Percentiles rank a stretch among this genome's conserved stretches.
These are phyloP conservation scores for Gymnoscopelus braueri DNA, from an alignment of 2,797 vertebrate genomes.

Conservation along the genomic window DNA sequence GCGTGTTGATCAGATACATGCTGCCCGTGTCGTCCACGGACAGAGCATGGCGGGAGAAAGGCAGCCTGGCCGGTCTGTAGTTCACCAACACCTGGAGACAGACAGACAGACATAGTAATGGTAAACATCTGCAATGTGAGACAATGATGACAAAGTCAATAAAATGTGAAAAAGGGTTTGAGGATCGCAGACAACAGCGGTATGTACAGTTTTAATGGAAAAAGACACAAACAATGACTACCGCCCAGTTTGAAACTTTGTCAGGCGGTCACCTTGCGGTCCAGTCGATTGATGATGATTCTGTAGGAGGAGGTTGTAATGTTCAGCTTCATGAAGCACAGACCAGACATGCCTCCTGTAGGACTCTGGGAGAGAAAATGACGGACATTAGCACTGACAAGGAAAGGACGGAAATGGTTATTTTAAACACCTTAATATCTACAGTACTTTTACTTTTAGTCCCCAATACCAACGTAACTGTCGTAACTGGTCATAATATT, in stretches of 20 bases:
- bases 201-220: no score
- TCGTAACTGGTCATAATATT: background rate
- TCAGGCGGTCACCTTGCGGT: constrained; percentile 86
- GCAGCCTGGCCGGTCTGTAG: constrained; percentile 86
- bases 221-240: no score
- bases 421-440: background rate
- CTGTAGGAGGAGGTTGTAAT: constrained; percentile 87
- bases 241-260: background rate
- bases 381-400: background rate
- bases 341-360: constrained; percentile 89
- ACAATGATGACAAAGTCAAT: background rate
- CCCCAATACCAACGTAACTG: background rate
- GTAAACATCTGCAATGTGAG: background rate
- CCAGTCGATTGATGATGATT: constrained; percentile 90
- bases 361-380: constrained; percentile 80
- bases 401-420: background rate
- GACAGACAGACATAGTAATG: constrained; percentile 9
- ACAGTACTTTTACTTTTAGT: background rate
- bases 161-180: no score
- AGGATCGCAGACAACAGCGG: no score
- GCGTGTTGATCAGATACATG: constrained; percentile 93
- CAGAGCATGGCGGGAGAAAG: constrained; percentile 88
- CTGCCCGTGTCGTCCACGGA: constrained; percentile 94
- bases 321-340: constrained; percentile 97
- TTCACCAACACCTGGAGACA: constrained; percentile 88